Conservation (phyloP, 2,113 vertebrate species). For the Laterallus jamaicensis region DNA sequence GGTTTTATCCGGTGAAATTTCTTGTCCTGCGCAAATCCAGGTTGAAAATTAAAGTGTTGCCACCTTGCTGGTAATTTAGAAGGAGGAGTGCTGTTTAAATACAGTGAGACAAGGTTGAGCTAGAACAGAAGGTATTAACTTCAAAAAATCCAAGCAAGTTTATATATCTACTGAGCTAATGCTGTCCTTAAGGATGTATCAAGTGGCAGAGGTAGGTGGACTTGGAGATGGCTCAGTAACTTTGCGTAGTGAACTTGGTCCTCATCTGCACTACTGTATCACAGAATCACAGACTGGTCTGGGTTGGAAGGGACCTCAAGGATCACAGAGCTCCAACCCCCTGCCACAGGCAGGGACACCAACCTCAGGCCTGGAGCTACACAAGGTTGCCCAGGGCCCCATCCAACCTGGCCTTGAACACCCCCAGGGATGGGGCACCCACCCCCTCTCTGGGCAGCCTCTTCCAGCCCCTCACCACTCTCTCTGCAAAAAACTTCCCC, state of each 20-base stretch:
- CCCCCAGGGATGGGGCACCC: no score
- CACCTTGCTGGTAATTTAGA: neutral
- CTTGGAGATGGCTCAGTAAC: neutral
- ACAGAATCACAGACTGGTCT: no score
- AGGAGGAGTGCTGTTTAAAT: neutral
- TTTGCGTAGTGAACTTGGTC: neutral
- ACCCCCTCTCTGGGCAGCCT: no score
- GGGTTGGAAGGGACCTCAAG: no score
- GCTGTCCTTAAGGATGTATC: neutral
- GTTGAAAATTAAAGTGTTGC: conserved; percentile 17
- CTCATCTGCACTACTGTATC: neutral
- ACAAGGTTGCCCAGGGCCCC: no score
- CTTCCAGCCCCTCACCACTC: no score
- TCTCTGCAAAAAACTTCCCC: no score
- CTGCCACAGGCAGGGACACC: no score
- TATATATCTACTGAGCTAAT: accelerated
- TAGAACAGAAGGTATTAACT: neutral
- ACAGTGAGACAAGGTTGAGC: neutral
- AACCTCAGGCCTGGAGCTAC: no score
- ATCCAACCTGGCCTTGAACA: no score
- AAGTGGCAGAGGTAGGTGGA: neutral
- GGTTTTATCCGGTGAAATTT: neutral
- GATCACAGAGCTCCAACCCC: no score
- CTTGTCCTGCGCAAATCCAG: neutral
- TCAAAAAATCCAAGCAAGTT: neutral